Base-by-base conservation (phyloP, 2,797 vertebrate genomes). In the Xenopus petersii region DNA sequence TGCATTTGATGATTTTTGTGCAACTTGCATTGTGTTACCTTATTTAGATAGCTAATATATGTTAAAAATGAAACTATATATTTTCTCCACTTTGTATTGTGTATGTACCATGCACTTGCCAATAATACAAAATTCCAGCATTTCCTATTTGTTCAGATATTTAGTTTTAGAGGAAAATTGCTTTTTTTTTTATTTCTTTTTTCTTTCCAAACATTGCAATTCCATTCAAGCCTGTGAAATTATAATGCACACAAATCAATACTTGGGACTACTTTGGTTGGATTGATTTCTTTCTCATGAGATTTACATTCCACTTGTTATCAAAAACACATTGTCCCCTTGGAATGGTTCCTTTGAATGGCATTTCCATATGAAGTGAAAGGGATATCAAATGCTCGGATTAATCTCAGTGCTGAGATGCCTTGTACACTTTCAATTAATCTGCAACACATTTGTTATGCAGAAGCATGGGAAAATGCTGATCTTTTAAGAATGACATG, bases 361-460 rank as follows among this genome's bases (percentile, higher is more conserved):
- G 84, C 83, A 85, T 86, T 91, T 89, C 89, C 90, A 84, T 90
- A 88, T 87, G 89, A 81, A 85, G 86, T 85, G 84, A 88, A 86
- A 82, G 70, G 84, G 87, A 88, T 86, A 86, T 91, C 88, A 90
- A 86, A 85, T 89, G 88, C 84, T 87, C 12, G 81, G 85, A 83
- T 88, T 89, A 85, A 87, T 89, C 83, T 87, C 84, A 72, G 70
- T 79, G 86, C 83, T 85, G 7, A 86, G 79, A 75, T 83, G 83
- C 83, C 81, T 81, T 84, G 77, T 83, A 80, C 55, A 4, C 79
- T 84, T 83, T 86, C 79, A 86, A 73, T 86, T 86, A 88, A 84
- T 87, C 82, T 87, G 84, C 78, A 79, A 73, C 55, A 73, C 81
- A 72, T 83, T 86, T 84, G 82, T 84, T 84, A 83, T 86, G 81